Percentiles rank a stretch among this genome's conserved stretches.
These are phyloP conservation scores for Drosophila funebris DNA, from an alignment of 1,140 invertebrate species.

Conservation along the genomic window DNA sequence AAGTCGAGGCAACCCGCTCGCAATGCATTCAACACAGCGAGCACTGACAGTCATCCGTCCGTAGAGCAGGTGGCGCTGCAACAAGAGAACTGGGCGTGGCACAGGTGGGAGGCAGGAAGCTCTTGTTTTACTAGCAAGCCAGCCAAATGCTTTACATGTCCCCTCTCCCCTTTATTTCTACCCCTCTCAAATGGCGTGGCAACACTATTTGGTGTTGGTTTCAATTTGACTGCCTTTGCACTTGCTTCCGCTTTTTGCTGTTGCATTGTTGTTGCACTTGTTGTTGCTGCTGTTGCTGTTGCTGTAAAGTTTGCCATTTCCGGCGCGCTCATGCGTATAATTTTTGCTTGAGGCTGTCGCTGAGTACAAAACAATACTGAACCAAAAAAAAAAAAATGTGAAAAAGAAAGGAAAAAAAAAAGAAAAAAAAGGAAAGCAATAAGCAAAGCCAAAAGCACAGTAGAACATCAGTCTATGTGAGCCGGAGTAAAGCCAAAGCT, in stretches of 20 bases:
- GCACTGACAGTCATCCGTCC: slow-evolving; percentile 1
- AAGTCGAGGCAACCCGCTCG: slow-evolving; percentile 5
- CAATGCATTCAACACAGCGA: slow-evolving; percentile 30
- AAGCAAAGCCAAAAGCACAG: slow-evolving; percentile 31
- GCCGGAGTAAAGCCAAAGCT: slow-evolving; percentile 46
- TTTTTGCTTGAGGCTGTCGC: slow-evolving; percentile 78
- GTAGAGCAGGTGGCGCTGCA: slow-evolving; percentile 4
- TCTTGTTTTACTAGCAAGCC: slow-evolving; percentile 27
- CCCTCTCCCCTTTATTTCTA: slow-evolving; percentile 12
- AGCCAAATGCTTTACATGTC: slow-evolving; percentile 15
- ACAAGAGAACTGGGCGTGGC: slow-evolving; percentile 28
- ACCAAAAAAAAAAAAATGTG: slow-evolving; percentile 11
- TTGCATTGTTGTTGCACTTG: slow-evolving; percentile 11
- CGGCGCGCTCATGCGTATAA: slow-evolving; percentile 80
- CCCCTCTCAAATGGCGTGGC: slow-evolving; percentile 22
- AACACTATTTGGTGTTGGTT: slow-evolving; percentile 75
- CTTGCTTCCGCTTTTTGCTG: slow-evolving; percentile 56
- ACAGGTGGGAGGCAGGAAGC: not conserved
- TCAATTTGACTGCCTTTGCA: slow-evolving; percentile 68
- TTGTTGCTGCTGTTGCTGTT: slow-evolving; percentile 39
- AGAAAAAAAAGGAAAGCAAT: slow-evolving; percentile 12
- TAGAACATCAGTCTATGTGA: not conserved
- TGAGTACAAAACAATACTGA: slow-evolving; percentile 69
- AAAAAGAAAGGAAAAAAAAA: slow-evolving; percentile 11
- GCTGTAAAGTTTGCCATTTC: slow-evolving; percentile 76